Evolutionary conservation across 2,888 invertebrate genomes (phyloP).

Genomic region (Stenchaetothrips biformis): DNA sequence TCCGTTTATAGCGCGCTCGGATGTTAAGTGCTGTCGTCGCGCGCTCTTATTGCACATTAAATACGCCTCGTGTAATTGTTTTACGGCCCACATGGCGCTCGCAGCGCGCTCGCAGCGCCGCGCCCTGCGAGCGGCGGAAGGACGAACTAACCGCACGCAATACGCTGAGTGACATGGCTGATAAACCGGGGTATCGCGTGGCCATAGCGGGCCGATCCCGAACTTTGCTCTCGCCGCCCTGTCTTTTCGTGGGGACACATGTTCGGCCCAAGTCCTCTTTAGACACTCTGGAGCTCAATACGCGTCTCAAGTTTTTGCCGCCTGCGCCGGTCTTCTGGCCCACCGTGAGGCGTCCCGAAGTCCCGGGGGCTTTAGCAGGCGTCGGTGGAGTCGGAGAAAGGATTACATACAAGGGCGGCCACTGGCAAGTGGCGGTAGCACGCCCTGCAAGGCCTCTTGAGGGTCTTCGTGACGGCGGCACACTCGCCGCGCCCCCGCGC

Average conservation of each 20-base stretch:
- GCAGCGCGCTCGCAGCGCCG: not conserved
- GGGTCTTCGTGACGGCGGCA: not conserved
- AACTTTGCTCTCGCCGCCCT: no score
- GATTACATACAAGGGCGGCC: not conserved
- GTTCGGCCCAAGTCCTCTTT: no score
- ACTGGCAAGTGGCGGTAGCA: not conserved
- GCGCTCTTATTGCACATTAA: slow-evolving; percentile 7
- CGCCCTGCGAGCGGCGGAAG: no score
- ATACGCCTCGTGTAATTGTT: slow-evolving; percentile 12
- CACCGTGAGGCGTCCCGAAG: no score
- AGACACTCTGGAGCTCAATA: no score
- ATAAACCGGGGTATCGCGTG: no score
- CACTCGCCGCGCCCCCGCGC: not conserved
- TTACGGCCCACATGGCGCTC: not conserved
- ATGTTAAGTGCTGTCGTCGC: slow-evolving; percentile 18
- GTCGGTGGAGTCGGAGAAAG: not conserved
- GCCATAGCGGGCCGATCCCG: no score
- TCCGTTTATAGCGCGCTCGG: slow-evolving; percentile 19
- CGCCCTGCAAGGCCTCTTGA: not conserved
- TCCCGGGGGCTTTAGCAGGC: not conserved
- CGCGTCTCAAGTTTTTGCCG: no score
- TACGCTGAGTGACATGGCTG: not conserved
- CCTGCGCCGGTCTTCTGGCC: not conserved
- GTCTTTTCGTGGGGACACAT: no score
- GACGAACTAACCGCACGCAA: not conserved